Evolutionary conservation across 2,888 invertebrate genomes (phyloP).

Genomic region (Erebia epiphron): DNA sequence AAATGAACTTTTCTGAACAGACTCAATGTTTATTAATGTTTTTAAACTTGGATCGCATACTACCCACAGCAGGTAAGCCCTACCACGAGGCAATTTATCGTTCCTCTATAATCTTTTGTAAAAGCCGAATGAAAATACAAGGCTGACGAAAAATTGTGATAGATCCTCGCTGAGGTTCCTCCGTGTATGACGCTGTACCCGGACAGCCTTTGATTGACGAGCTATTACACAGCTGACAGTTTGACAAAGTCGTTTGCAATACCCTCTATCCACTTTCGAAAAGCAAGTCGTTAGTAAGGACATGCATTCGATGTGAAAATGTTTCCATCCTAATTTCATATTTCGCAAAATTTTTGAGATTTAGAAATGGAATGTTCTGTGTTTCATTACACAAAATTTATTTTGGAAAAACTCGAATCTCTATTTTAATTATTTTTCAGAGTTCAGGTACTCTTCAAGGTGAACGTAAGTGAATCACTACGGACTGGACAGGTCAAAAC

Average conservation of each 20-base stretch:
- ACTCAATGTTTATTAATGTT: not conserved
- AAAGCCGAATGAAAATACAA: conserved; percentile 12
- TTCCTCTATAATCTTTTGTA: conserved; percentile 11
- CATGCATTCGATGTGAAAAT: not conserved
- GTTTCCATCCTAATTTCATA: not conserved
- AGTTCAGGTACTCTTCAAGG: no score
- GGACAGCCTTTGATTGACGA: conserved; percentile 21
- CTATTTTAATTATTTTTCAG: no score
- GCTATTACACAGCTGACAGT: conserved; percentile 17
- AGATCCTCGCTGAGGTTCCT: not conserved
- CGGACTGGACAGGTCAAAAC: no score
- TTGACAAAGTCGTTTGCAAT: conserved; percentile 28
- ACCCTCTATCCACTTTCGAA: conserved; percentile 1
- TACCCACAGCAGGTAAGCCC: not conserved
- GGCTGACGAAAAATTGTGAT: conserved; percentile 6
- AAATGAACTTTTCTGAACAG: not conserved
- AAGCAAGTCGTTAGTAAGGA: conserved; percentile 21
- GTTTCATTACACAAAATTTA: no score
- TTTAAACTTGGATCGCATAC: not conserved
- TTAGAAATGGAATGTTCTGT: no score
- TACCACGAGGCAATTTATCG: conserved; percentile 3
- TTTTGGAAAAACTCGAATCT: no score
- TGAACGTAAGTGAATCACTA: no score
- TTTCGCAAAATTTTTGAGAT: not conserved
- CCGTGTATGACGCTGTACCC: conserved; percentile 1